A percentile compares a stretch with the other conserved stretches of the same genome.
Evolutionary conservation across 1,140 invertebrate species (phyloP).

Genomic region (Scylla paramamosain): DNA sequence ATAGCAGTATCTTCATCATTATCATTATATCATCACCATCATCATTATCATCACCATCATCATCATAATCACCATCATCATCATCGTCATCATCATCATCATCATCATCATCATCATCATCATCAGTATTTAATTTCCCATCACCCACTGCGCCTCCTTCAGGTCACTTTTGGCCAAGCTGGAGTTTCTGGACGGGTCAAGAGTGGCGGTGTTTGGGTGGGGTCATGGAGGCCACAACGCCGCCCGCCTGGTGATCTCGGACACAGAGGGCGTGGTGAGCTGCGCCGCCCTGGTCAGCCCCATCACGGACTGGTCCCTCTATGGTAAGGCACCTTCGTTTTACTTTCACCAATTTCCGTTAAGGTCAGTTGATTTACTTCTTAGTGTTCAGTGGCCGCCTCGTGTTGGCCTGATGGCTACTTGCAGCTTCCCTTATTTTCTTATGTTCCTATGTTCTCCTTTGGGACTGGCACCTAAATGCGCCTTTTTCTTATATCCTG

Average conservation of each 20-base stretch:
- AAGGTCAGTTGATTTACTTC: too few species aligned
- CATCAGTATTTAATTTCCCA: background rate
- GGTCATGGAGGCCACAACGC: slow-evolving; percentile 95
- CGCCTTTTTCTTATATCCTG: too few species aligned
- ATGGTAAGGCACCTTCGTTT: slow-evolving; percentile 86
- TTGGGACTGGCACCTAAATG: too few species aligned
- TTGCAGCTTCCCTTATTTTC: too few species aligned
- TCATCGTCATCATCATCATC: background rate
- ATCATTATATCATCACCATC: too few species aligned
- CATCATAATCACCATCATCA: background rate
- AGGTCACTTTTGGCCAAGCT: slow-evolving; percentile 87
- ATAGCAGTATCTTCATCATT: background rate
- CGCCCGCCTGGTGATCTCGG: slow-evolving; percentile 88
- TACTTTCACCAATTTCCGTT: too few species aligned
- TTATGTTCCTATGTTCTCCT: too few species aligned
- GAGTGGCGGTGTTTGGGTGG: slow-evolving; percentile 94
- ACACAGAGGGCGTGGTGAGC: slow-evolving; percentile 89
- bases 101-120: background rate
- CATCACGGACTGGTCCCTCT: slow-evolving; percentile 95
- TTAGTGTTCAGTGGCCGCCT: too few species aligned
- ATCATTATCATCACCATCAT: background rate
- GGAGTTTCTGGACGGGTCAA: slow-evolving; percentile 90
- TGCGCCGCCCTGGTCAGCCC: slow-evolving; percentile 95
- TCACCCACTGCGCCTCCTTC: slow-evolving; percentile 23
- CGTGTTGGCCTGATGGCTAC: too few species aligned